These are phyloP conservation scores for Gulo gulo DNA, from an alignment of 2,113 vertebrate species.

Conservation along the genomic window DNA sequence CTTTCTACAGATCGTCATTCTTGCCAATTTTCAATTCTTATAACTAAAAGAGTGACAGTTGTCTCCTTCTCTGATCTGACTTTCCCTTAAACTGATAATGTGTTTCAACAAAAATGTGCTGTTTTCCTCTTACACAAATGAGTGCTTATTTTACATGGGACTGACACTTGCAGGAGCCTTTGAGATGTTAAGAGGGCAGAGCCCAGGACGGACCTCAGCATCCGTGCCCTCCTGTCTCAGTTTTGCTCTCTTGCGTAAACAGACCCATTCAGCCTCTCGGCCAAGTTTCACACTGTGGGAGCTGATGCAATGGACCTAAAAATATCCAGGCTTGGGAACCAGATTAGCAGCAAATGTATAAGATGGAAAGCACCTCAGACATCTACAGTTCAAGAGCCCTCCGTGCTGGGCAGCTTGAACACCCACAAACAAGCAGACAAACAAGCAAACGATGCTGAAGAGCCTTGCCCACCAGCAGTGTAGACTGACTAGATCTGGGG, in stretches of 20 bases:
- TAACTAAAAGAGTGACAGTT: neutral
- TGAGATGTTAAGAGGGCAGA: neutral
- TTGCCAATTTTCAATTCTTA: neutral
- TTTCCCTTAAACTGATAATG: neutral
- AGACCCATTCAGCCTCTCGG: neutral
- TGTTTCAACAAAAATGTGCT: neutral
- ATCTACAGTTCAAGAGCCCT: neutral
- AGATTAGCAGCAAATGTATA: neutral
- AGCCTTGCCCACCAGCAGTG: neutral
- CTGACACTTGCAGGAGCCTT: neutral
- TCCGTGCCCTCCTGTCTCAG: neutral
- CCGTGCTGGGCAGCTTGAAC: neutral
- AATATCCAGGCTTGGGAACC: neutral
- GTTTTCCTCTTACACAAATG: neutral
- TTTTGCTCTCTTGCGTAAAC: neutral
- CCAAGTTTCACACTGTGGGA: neutral
- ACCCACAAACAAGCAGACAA: neutral
- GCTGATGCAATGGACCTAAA: neutral
- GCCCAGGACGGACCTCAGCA: neutral
- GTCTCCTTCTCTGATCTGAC: neutral
- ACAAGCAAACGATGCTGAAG: neutral
- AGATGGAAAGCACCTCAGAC: neutral
- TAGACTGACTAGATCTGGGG: neutral
- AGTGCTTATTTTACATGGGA: neutral
- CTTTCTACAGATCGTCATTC: neutral